phyloP scores from a whole-genome alignment of 1,140 invertebrate genomes.

The Marisa cornuarietis region DNA sequence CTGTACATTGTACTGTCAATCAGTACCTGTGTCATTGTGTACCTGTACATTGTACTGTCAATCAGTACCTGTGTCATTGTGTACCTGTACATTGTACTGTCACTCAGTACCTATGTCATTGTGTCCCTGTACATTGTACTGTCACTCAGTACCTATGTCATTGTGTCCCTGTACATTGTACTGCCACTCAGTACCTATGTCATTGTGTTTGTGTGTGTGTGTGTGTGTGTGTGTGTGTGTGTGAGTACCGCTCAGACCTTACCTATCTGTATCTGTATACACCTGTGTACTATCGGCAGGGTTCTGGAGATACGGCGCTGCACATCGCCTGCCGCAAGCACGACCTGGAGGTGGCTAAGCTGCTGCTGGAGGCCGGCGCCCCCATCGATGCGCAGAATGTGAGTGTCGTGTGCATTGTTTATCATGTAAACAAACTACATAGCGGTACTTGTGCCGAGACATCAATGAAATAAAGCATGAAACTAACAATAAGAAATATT shows the following conservation, averaged over 20 bases:
- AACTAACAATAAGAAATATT: not conserved
- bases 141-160: not conserved
- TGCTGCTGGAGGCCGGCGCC: slow-evolving; percentile 91
- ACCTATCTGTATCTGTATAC: not conserved
- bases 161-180: not conserved
- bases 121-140: not conserved
- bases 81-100: not conserved
- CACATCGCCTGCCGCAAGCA: slow-evolving; percentile 88
- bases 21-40: too few relatives aligned
- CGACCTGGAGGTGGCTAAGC: slow-evolving; percentile 90
- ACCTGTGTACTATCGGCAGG: slow-evolving; percentile 35
- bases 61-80: not conserved
- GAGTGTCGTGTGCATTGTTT: slow-evolving; percentile 55
- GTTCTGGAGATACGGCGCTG: slow-evolving; percentile 80
- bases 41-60: too few relatives aligned
- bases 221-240: too few relatives aligned
- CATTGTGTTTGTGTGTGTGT: not conserved
- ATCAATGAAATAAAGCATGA: not conserved
- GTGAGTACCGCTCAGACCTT: too few relatives aligned
- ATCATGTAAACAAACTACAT: not conserved
- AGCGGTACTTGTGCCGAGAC: not conserved
- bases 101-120: not conserved
- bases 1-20: too few relatives aligned
- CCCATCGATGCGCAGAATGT: slow-evolving; percentile 90
- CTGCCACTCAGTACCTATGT: not conserved